Percentiles rank a stretch among this genome's conserved stretches.
Evolutionary conservation across 1,140 invertebrate genomes (phyloP).

Genomic region (Trichoplusia ni): DNA sequence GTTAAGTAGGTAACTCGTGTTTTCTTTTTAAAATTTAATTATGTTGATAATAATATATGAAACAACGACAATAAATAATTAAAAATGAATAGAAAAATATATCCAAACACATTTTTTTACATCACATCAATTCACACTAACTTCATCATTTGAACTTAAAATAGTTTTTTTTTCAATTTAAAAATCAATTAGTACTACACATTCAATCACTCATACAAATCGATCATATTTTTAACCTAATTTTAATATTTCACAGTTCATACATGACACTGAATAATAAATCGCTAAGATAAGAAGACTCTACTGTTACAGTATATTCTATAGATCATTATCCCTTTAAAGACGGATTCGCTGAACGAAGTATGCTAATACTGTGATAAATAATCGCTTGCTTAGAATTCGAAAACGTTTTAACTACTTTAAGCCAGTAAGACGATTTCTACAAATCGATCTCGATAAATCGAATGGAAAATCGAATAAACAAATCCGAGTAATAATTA

Average conservation of each 20-base stretch:
- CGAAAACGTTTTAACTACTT: slow-evolving; percentile 20
- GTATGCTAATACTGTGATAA: slow-evolving; percentile 26
- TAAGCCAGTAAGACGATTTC: slow-evolving; percentile 16
- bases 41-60: too few relatives aligned
- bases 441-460: slow-evolving; percentile 23
- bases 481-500: slow-evolving; percentile 15
- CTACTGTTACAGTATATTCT: background rate
- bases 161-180: too few relatives aligned
- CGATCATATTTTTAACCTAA: slow-evolving; percentile 35
- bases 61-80: too few relatives aligned
- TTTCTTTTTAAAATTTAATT: too few relatives aligned
- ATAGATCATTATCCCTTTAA: slow-evolving; percentile 16
- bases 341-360: slow-evolving; percentile 18
- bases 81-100: too few relatives aligned
- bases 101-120: too few relatives aligned
- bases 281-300: slow-evolving; percentile 25
- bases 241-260: too few relatives aligned
- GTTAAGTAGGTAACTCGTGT: too few relatives aligned
- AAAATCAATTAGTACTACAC: too few relatives aligned
- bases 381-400: slow-evolving; percentile 25
- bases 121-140: too few relatives aligned
- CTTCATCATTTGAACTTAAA: too few relatives aligned
- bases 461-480: slow-evolving; percentile 20
- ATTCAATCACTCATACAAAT: too few relatives aligned
- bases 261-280: slow-evolving; percentile 34